Base-by-base conservation (phyloP, 2,113 vertebrate species). In the Oreocharis arfaki region DNA sequence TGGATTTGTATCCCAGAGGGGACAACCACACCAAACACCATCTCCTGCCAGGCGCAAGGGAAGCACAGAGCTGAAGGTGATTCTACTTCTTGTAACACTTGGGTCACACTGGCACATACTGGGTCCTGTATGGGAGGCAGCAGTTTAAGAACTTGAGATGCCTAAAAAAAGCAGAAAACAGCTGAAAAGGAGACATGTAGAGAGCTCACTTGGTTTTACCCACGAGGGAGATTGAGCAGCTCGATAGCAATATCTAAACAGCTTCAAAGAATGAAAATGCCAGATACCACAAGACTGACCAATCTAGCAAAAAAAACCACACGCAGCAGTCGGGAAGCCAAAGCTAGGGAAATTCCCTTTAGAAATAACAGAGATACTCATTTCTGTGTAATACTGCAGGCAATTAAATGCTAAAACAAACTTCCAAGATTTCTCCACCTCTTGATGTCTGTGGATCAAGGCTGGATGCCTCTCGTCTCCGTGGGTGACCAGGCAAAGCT, bases 391-490 rank as follows among this genome's bases (percentile, higher is more conserved):
- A 88, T 52, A 84, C 63, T 55, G 82, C 39, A 83, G 42, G 60
- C 89, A 91, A 86, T 86, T 81, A 90, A 84, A 94, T 35, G 61
- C 52, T 70, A 94, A 91, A 93, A 81, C 63, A 70, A 93, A 78
- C 56, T 78, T 75, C 27, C 73, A 81, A 75, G 70, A 74, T 68
- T 75, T 68, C 76, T 78, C 41, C 56, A 44, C 27, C 64, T 75
- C 85, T 81, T 68, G 76, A 81, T 60, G 60, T 53, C 39, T 64
- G 50, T 1, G 4, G 73, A 71, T 79, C 44, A n/a, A 89, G 61
- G 60, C 80, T 87, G 56, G 75, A 69, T 78, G 71, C 68, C 41
- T 94, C 84, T 90, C 64, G 79, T 90, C 76, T 94, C 78, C 57
- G 30, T 12, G 24, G 77, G 60, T 64, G 84, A 90, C n/a, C 19